Base-by-base conservation (phyloP, 2,113 vertebrate species). In the Actenoides lindsayi region DNA sequence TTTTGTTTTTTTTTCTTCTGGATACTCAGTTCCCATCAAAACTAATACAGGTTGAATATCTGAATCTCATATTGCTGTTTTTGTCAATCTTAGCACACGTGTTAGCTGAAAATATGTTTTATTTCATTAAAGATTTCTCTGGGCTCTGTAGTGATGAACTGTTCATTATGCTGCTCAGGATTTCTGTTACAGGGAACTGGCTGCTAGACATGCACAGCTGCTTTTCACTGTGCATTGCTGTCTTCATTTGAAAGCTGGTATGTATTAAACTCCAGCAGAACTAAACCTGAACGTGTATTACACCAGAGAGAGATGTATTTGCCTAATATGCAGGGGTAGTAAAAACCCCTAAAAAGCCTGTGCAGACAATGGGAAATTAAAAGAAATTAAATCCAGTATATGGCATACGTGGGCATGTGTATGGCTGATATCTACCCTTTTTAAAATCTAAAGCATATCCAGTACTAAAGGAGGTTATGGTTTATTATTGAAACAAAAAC, bases 351-450 rank as follows among this genome's bases (percentile, higher is more conserved):
- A 20, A 87, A 84, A 92, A 59, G 8, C 33, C 30, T 37, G 1
- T 59, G 16, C 13, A 42, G 20, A 16, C 59, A 11, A 39, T 54
- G 35, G 53, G 92, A 83, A 16, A 16, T 2, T 59, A 63, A 64
- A 63, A 91, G 6, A 35, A 88, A 74, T 8, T 41, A 50, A 57
- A 41, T 78, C 25, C 77, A 77, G 7, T 54, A 25, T 42, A 16
- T 67, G 62, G 16, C 17, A 6, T 79, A 15, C 0, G 0, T 79
- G 24, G 20, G 2, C 37, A 17, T 46, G 1, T 65, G 9, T 73
- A 27, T 60, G 4, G 27, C 41, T 84, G 20, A 59, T 87, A 30
- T 18, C 42, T 71, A 10, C 11, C 8, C 13, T 80, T 71, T 23
- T 63, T 77, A 27, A 37, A 41, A 48, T 42, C 39, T n/a, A 35